These are phyloP conservation scores for Drosophila watanabei DNA, from an alignment of 1,140 invertebrate genomes.

Conservation along the genomic window DNA sequence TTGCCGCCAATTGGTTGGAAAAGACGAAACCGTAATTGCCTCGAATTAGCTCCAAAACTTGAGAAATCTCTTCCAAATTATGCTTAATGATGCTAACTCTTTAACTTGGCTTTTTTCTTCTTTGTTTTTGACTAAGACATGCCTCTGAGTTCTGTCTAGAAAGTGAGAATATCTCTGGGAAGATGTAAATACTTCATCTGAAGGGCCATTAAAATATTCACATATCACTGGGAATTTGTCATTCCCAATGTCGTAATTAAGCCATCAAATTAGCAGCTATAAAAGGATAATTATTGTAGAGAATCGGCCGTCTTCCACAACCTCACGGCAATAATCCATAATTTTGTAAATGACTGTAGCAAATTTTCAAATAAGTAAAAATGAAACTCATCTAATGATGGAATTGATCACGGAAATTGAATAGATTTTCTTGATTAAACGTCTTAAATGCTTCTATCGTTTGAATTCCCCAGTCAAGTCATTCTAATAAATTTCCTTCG, in stretches of 20 bases:
- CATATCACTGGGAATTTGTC: constrained; percentile 43
- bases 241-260: constrained; percentile 42
- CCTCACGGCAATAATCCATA: constrained; percentile 32
- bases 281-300: constrained; percentile 41
- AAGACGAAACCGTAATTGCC: constrained; percentile 76
- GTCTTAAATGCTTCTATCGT: not conserved
- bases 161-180: constrained; percentile 36
- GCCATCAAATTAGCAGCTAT: constrained; percentile 37
- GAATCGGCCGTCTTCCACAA: constrained; percentile 5
- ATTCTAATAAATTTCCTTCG: not conserved
- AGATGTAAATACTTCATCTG: not conserved
- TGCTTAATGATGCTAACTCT: constrained; percentile 68
- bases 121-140: constrained; percentile 15
- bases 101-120: constrained; percentile 25
- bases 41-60: constrained; percentile 75
- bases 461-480: not conserved
- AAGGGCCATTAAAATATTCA: constrained; percentile 35
- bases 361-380: constrained; percentile 11
- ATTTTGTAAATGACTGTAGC: constrained; percentile 36
- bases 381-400: constrained; percentile 39
- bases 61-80: constrained; percentile 78
- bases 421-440: constrained; percentile 12
- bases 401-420: constrained; percentile 24
- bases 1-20: constrained; percentile 76
- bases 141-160: constrained; percentile 42